A percentile compares a stretch with the other conserved stretches of the same genome.
phyloP scores from a whole-genome alignment of 2,797 vertebrate species.

The Leucoraja ocellata region DNA sequence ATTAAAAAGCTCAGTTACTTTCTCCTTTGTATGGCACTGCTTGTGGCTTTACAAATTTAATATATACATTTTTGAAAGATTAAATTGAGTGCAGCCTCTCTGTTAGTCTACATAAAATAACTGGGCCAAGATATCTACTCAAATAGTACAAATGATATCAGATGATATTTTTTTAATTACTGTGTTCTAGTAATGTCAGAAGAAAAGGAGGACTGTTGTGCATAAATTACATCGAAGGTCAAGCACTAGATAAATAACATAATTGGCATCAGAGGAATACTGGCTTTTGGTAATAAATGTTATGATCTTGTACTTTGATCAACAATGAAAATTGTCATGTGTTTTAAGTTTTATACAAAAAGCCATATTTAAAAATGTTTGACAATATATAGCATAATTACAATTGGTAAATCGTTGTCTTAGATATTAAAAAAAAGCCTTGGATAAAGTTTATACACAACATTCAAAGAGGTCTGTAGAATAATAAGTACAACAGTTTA shows the following conservation, averaged over 20 bases:
- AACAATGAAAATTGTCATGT: background rate
- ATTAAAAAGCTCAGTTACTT: background rate
- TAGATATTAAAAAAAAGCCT: background rate
- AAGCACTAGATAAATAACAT: background rate
- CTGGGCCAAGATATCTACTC: background rate
- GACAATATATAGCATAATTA: background rate
- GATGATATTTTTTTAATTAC: background rate
- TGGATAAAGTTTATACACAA: background rate
- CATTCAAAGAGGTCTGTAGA: background rate
- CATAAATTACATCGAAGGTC: background rate
- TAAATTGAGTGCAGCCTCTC: background rate
- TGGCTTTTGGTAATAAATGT: background rate
- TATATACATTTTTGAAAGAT: background rate
- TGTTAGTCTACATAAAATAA: background rate
- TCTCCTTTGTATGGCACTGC: background rate
- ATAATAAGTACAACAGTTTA: background rate
- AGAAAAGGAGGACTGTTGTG: background rate
- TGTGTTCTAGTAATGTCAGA: background rate
- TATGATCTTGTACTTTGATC: background rate
- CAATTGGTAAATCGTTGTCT: background rate
- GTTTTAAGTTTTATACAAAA: background rate
- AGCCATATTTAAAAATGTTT: background rate
- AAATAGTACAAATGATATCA: background rate
- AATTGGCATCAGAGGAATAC: background rate
- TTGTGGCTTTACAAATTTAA: background rate